A percentile compares a stretch with the other conserved stretches of the same genome.
Evolutionary conservation across 2,797 vertebrate genomes (phyloP).

Genomic region (Sylvilagus floridanus): DNA sequence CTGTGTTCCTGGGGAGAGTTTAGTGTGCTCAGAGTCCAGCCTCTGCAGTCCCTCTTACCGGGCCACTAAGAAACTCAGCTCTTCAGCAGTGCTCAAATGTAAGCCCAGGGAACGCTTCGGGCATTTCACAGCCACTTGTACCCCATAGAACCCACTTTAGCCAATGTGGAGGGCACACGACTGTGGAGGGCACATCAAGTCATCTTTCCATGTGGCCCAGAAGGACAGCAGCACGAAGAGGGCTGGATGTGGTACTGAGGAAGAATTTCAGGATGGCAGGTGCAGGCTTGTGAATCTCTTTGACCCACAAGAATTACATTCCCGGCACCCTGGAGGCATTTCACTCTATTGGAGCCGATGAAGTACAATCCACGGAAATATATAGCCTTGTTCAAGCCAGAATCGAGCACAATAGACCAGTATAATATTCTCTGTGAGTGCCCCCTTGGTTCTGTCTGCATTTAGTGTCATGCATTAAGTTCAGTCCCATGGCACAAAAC

Average conservation of each 20-base stretch:
- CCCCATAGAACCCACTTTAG: neutral
- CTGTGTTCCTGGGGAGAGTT: neutral
- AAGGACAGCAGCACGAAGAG: neutral
- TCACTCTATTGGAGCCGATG: neutral
- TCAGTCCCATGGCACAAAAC: fast-evolving
- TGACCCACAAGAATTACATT: neutral
- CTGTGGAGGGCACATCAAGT: neutral
- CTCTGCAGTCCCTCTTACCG: neutral
- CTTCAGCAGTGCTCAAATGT: neutral
- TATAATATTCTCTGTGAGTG: neutral
- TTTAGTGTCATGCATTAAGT: neutral
- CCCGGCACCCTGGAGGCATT: neutral
- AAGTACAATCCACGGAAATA: neutral
- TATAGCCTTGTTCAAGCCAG: neutral
- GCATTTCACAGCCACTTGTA: neutral
- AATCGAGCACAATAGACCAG: neutral
- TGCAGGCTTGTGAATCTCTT: neutral
- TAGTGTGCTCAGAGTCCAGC: no score
- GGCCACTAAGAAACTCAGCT: neutral
- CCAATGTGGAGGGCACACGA: neutral
- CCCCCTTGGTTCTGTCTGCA: neutral
- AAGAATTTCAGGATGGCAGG: neutral
- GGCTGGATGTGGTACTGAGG: neutral
- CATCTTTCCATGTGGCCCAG: neutral
- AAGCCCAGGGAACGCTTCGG: neutral